Base-by-base conservation (phyloP, 2,888 invertebrate species). In the Zygogramma bicolorata region DNA sequence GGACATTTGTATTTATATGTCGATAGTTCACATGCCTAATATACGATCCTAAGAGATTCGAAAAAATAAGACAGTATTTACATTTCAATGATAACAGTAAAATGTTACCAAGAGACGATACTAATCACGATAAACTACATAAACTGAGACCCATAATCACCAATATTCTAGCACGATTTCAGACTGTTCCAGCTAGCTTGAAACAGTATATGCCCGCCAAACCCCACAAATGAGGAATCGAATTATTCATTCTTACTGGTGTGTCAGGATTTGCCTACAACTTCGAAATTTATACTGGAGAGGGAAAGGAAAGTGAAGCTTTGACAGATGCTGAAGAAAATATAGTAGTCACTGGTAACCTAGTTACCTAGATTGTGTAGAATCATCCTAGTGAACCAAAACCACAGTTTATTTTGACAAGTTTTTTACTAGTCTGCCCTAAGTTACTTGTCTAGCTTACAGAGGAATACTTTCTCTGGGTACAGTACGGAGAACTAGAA, bases 61-160 rank as follows among this genome's bases (percentile, higher is more conserved):
- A 20, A 34, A 57, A 65, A 31, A 13, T 65, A 34, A 59, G 68
- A 42, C 20, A 22, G 25, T 40, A 25, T 68, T 15, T 60, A 42
- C 68, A 68, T 46, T 68, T 60, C 29, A 60, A 68, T 40, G 8
- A 49, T 66, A 66, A 66, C 49, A 15, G 10, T 15, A 22, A 29
- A 18, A 58, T 58, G 66, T 7, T 29, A 34, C 66, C 57, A 58
- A 66, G 20, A 27, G 57, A 66, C n/a, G 20, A 66, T 53, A 18
- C 31, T 20, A 20, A 38, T 31, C 66, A 66, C 38, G 66, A 58
- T 58, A 31, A 18, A 29, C 34, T 66, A 6, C 66, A 66, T 58
- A 66, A 66, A 57, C 31, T 66, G 10, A 15, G 66, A n/a, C 66
- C 58, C 7, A 22, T 60, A 13, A 60, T 59, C 22, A 27, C 40